Evolutionary conservation across 2,113 vertebrate genomes (phyloP).

Genomic region (Brachirus orientalis): DNA sequence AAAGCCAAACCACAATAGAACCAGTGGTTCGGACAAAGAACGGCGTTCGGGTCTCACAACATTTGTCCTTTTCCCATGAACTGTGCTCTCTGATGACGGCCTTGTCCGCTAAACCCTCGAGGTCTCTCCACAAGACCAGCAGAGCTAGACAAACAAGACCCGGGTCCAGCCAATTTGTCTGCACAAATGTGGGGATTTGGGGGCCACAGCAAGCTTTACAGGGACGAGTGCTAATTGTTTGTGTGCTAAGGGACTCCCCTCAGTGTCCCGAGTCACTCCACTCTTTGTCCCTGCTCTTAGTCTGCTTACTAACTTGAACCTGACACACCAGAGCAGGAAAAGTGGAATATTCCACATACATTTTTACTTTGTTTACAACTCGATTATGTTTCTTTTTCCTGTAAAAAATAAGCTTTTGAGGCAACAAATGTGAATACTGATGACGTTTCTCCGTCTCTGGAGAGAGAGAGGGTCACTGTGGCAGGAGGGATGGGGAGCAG

Average conservation of each 20-base stretch:
- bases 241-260: constrained; percentile 72
- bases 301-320: constrained; percentile 70
- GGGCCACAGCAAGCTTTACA: constrained; percentile 56
- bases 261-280: constrained; percentile 66
- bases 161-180: constrained; percentile 80
- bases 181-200: constrained; percentile 83
- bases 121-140: constrained; percentile 50
- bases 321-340: constrained; percentile 59
- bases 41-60: not conserved
- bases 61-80: constrained; percentile 63
- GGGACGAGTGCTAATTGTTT: constrained; percentile 79
- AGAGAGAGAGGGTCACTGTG: constrained; percentile 6
- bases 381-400: not conserved
- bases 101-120: constrained; percentile 45
- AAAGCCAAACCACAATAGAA: too few species aligned
- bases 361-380: constrained; percentile 18
- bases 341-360: not conserved
- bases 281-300: constrained; percentile 71
- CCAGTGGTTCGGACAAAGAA: too few species aligned
- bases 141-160: constrained; percentile 80
- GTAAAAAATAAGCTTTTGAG: constrained; percentile 8
- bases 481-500: constrained; percentile 16
- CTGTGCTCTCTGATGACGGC: constrained; percentile 27
- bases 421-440: constrained; percentile 16
- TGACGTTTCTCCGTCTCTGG: constrained; percentile 10